Evolutionary conservation across 2,888 invertebrate species (phyloP).

Genomic region (Augochlorella aurata): DNA sequence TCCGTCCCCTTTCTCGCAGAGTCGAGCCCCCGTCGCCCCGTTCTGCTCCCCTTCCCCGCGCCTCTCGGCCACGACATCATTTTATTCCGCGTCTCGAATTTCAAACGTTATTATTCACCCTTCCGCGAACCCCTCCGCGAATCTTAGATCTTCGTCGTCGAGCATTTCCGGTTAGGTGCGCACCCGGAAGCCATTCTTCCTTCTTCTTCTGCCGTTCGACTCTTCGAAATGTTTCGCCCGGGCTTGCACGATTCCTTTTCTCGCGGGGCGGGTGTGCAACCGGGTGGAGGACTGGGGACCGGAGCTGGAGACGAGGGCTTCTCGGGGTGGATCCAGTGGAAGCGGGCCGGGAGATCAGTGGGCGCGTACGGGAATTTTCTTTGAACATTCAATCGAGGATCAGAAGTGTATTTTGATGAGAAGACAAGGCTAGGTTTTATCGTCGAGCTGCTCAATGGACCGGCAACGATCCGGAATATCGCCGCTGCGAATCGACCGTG

Average conservation of each 20-base stretch:
- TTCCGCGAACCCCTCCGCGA: constrained; percentile 74
- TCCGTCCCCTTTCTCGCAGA: constrained; percentile 15
- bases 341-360: constrained; percentile 28
- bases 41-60: background rate
- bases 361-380: constrained; percentile 49
- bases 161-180: constrained; percentile 72
- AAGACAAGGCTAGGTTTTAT: constrained; percentile 45
- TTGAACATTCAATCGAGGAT: constrained; percentile 53
- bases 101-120: constrained; percentile 81
- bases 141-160: constrained; percentile 72
- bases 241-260: constrained; percentile 49
- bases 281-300: background rate
- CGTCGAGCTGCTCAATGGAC: background rate
- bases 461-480: constrained; percentile 14
- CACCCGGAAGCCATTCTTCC: constrained; percentile 67
- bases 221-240: constrained; percentile 51
- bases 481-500: constrained; percentile 5
- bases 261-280: constrained; percentile 6
- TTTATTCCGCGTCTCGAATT: constrained; percentile 80
- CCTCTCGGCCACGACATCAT: constrained; percentile 76
- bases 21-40: background rate
- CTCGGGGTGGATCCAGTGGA: constrained; percentile 19
- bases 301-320: background rate
- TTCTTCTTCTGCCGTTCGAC: constrained; percentile 51
- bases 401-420: constrained; percentile 61